These are phyloP conservation scores for Atherinosoma microstoma DNA, from an alignment of 2,797 vertebrate genomes.

Conservation along the genomic window DNA sequence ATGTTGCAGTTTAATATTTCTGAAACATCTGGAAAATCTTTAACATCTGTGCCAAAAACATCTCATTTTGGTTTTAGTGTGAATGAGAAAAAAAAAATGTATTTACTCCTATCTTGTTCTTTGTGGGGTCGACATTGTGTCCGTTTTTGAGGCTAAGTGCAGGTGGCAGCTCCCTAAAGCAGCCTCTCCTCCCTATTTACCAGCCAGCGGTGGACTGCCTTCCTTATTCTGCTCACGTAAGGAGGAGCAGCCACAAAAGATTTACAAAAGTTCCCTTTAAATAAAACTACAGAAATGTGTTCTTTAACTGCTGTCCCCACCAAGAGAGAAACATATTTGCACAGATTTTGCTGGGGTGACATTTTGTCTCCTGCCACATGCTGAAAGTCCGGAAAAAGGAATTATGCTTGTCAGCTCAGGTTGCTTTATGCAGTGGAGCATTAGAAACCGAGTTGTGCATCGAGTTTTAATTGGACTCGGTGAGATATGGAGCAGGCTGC, in stretches of 20 bases:
- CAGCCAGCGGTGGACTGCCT: slow-evolving; percentile 33
- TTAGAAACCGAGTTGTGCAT: slow-evolving; percentile 24
- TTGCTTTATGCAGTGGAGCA: slow-evolving; percentile 39
- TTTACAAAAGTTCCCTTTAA: slow-evolving; percentile 15
- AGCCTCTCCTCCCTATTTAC: slow-evolving; percentile 41
- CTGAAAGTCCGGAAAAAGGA: slow-evolving; percentile 26
- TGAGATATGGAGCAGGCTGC: slow-evolving; percentile 20
- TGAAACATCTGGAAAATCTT: background rate
- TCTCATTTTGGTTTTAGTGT: background rate
- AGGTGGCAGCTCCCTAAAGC: slow-evolving; percentile 65
- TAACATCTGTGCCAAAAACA: background rate
- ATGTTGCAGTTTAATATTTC: background rate
- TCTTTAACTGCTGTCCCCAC: slow-evolving; percentile 14
- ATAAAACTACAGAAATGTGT: slow-evolving; percentile 22
- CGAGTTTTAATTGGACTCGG: slow-evolving; percentile 59
- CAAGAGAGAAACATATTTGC: slow-evolving; percentile 15
- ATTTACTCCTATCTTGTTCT: slow-evolving; percentile 11
- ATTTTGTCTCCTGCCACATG: slow-evolving; percentile 14
- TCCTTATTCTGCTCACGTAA: slow-evolving; percentile 65
- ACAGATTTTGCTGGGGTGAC: slow-evolving; percentile 8
- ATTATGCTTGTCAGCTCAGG: slow-evolving; percentile 42
- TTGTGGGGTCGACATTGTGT: slow-evolving; percentile 38
- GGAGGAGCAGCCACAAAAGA: slow-evolving; percentile 28
- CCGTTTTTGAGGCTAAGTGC: slow-evolving; percentile 65
- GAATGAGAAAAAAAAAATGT: slow-evolving; percentile 8